Conservation (phyloP, 2,797 vertebrate species). For the Scyliorhinus canicula region DNA sequence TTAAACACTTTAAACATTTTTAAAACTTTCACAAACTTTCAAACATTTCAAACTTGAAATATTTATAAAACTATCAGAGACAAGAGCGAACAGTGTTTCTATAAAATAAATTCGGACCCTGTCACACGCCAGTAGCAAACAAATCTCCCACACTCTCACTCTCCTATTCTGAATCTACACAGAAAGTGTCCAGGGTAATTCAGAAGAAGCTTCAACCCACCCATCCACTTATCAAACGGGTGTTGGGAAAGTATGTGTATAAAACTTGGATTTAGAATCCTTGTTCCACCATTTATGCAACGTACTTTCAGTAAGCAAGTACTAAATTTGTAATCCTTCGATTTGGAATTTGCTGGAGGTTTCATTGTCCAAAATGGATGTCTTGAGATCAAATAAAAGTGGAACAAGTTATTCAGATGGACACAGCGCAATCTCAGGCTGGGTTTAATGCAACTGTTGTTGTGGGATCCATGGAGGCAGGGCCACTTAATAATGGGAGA, state of each 20-base stretch:
- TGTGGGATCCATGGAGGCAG: not conserved
- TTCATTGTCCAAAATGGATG: constrained; percentile 46
- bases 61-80: not conserved
- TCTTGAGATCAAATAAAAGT: constrained; percentile 51
- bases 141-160: not conserved
- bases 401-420: constrained; percentile 42
- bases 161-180: not conserved
- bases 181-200: not conserved
- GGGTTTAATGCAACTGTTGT: not conserved
- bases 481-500: not conserved
- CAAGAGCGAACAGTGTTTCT: not conserved
- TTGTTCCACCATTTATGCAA: constrained; percentile 49
- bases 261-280: not conserved
- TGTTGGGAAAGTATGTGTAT: not conserved
- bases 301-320: constrained; percentile 52
- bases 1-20: not conserved
- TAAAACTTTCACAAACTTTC: too few relatives aligned
- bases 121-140: not conserved
- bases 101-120: not conserved
- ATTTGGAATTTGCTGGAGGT: constrained; percentile 53
- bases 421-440: not conserved
- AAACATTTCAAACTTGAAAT: not conserved
- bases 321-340: constrained; percentile 54
- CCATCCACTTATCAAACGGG: not conserved
- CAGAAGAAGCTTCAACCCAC: too few relatives aligned